Evolutionary conservation across 2,113 vertebrate genomes (phyloP), one percentile per base, ranked within the genome.

Genomic region (Hemichromis elongatus): DNA sequence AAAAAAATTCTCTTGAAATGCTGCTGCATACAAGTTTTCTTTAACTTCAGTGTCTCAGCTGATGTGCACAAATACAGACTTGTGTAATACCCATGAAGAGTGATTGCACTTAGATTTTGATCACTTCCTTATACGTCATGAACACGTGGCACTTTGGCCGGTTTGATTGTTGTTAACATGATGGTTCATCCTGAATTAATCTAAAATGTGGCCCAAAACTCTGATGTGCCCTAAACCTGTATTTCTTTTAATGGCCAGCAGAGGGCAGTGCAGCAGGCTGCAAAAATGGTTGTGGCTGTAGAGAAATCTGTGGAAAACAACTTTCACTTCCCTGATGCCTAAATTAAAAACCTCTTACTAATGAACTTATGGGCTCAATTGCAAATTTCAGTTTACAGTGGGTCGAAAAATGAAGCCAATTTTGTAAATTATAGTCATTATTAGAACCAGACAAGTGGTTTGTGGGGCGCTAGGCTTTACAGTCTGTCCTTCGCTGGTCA

Each of bases 11-110:
- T 16, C 14, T 5, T 75, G 6, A 50, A 75, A 30, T 50, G 4
- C 16, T 70, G 13, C 66, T 70, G 14, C 16, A 75, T 26, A n/a
- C 42, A 75, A 12, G 0, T 52, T 0, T 50, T 0, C 45, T 52
- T 28, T 10, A 6, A 11, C 45, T 33, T 52, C 26, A 50, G 16
- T 33, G 70, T 45, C 4, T 24, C 37, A 68, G n/a, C 13, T 70
- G 13, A 70, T 18, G n/a, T 45, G 37, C 66, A 70, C 37, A 26
- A 24, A 70, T 9, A 70, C 66, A 70, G 0, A 59, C 11, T 66
- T 66, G 33, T 66, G 59, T 66, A 66, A 37, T 66, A 66, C 19
- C 33, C 33, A 37, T 63, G 19, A 37, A 21, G 37, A 66, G 59
- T 1, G 59, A 66, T 2, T 66, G 59, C 59, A 37, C 33, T 21